Percentiles rank a stretch among this genome's conserved stretches.
Conservation (phyloP, 2,888 invertebrate genomes). For the Andrena hattorfiana region DNA sequence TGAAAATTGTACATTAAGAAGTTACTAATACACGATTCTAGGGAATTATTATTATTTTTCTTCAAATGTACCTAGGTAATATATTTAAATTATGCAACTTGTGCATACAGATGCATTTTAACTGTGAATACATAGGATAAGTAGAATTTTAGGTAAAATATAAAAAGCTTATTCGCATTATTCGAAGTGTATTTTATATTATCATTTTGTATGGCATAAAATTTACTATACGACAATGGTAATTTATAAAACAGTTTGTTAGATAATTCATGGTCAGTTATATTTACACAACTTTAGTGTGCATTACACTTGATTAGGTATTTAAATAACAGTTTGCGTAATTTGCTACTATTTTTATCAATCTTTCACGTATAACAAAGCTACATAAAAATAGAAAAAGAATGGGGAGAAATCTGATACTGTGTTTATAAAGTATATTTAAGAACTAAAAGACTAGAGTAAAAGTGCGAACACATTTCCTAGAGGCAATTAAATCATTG, state of each 20-base stretch:
- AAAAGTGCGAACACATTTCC: conserved; percentile 52
- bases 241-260: conserved; percentile 18
- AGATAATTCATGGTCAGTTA: conserved; percentile 21
- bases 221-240: conserved; percentile 15
- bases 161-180: conserved; percentile 16
- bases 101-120: background rate
- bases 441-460: conserved; percentile 58
- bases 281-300: background rate
- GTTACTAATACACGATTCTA: too few relatives aligned
- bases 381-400: background rate
- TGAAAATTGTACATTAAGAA: too few relatives aligned
- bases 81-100: background rate
- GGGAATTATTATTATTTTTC: too few relatives aligned
- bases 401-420: background rate
- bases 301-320: conserved; percentile 9
- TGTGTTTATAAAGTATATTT: conserved; percentile 9
- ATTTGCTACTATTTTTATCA: background rate
- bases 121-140: background rate
- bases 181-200: conserved; percentile 9
- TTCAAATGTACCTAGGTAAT: too few relatives aligned
- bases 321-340: conserved; percentile 21
- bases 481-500: conserved; percentile 75
- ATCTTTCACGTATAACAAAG: background rate
- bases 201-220: background rate
- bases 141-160: conserved; percentile 8